Percentiles rank a stretch among this genome's conserved stretches.
Evolutionary conservation across 2,888 invertebrate genomes (phyloP).

Genomic region (Neuroscelio doddi): DNA sequence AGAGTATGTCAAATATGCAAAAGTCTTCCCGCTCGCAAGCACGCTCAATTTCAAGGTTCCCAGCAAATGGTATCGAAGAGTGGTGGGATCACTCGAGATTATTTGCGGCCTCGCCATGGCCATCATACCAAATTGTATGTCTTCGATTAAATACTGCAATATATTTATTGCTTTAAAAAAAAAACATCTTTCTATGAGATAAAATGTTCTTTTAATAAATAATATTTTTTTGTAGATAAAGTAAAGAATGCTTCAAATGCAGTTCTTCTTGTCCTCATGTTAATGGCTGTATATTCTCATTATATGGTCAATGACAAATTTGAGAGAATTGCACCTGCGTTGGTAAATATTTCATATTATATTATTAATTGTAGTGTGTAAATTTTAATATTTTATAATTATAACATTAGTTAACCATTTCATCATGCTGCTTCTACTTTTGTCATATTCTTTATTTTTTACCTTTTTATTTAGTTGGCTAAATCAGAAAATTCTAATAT

Average conservation of each 20-base stretch:
- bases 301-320: slow-evolving; percentile 94
- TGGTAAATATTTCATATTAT: slow-evolving; percentile 76
- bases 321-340: slow-evolving; percentile 90
- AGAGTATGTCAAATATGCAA: slow-evolving; percentile 96
- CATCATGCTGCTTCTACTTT: no score
- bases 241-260: slow-evolving; percentile 93
- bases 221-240: slow-evolving; percentile 80
- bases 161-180: no score
- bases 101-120: slow-evolving; percentile 89
- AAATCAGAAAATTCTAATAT: no score
- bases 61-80: slow-evolving; percentile 92
- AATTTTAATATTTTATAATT: no score
- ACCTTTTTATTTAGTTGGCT: no score
- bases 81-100: slow-evolving; percentile 88
- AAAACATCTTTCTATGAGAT: no score
- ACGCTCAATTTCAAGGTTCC: slow-evolving; percentile 89
- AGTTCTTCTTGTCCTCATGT: slow-evolving; percentile 86
- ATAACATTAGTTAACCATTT: no score
- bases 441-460: no score
- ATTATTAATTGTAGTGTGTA: not conserved
- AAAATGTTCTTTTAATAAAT: no score
- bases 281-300: slow-evolving; percentile 94
- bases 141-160: slow-evolving; percentile 12
- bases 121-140: slow-evolving; percentile 87
- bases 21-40: slow-evolving; percentile 90